These are phyloP conservation scores for Rhinichthys osculus DNA, from an alignment of 2,797 vertebrate genomes.

Conservation along the genomic window DNA sequence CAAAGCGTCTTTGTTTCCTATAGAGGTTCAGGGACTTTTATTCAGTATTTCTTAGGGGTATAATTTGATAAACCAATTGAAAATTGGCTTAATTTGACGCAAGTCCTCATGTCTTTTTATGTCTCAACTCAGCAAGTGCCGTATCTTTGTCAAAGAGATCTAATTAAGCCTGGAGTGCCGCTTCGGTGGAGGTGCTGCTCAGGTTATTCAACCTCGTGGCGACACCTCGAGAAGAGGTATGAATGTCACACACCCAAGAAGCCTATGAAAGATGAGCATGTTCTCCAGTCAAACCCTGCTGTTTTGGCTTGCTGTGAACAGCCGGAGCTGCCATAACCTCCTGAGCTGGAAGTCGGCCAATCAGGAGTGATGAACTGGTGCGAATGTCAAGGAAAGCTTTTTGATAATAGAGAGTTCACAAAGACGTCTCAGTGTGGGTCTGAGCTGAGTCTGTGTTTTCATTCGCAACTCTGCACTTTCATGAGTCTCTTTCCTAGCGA, in stretches of 20 bases:
- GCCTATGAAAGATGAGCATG: slow-evolving; percentile 41
- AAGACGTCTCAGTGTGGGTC: background rate
- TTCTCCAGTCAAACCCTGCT: slow-evolving; percentile 40
- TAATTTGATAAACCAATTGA: slow-evolving; percentile 24
- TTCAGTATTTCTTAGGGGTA: background rate
- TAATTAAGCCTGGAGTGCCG: slow-evolving; percentile 38
- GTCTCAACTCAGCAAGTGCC: slow-evolving; percentile 27
- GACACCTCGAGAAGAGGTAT: slow-evolving; percentile 30
- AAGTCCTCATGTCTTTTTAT: slow-evolving; percentile 10
- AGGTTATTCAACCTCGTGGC: slow-evolving; percentile 9
- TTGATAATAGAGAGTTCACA: slow-evolving; percentile 33
- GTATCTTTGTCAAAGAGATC: slow-evolving; percentile 5
- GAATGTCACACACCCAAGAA: slow-evolving; percentile 34
- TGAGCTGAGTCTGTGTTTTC: background rate
- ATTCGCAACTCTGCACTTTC: background rate
- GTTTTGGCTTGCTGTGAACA: slow-evolving; percentile 37
- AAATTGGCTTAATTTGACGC: slow-evolving; percentile 24
- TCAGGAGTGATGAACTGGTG: slow-evolving; percentile 39
- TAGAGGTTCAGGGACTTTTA: background rate
- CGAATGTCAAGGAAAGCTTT: slow-evolving; percentile 50
- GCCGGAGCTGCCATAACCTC: slow-evolving; percentile 22
- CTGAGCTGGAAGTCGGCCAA: slow-evolving; percentile 47
- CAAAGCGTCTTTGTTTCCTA: background rate
- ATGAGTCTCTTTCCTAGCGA: background rate
- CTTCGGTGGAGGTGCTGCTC: slow-evolving; percentile 30